These are phyloP conservation scores for Phenganax subtilis DNA, from an alignment of 92 coral and sea anemone species.

Conservation along the genomic window DNA sequence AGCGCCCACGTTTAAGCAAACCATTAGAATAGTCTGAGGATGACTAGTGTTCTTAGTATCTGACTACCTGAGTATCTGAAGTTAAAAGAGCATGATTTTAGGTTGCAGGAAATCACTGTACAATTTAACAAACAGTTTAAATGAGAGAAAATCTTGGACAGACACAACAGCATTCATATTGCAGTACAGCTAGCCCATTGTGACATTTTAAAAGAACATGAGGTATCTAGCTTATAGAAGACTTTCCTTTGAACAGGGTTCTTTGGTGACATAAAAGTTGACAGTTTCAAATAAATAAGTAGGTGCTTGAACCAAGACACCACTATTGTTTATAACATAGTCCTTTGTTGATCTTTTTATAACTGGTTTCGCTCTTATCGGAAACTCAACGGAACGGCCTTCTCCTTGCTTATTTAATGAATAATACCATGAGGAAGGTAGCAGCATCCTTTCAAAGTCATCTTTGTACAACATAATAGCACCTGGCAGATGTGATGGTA, in stretches of 20 bases:
- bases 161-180: too few relatives aligned
- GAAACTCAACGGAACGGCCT: slow-evolving; percentile 21
- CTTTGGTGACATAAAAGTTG: slow-evolving; percentile 13
- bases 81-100: too few relatives aligned
- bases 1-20: background rate
- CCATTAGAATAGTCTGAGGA: background rate
- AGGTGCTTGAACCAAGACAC: slow-evolving; percentile 18
- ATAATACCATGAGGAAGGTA: slow-evolving; percentile 16
- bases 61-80: too few relatives aligned
- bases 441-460: slow-evolving; percentile 26
- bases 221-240: background rate
- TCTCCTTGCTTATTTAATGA: slow-evolving; percentile 8
- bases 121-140: too few relatives aligned
- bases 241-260: slow-evolving; percentile 10
- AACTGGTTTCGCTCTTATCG: slow-evolving; percentile 5
- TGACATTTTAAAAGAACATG: background rate
- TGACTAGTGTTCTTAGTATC: too few relatives aligned
- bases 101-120: too few relatives aligned
- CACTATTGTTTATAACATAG: slow-evolving; percentile 10
- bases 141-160: too few relatives aligned
- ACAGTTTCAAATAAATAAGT: slow-evolving; percentile 9
- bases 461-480: slow-evolving; percentile 5
- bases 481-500: slow-evolving; percentile 18
- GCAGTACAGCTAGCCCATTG: too few relatives aligned
- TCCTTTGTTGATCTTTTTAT: slow-evolving; percentile 27